phyloP scores from a whole-genome alignment of 92 coral and sea anemone species.

The Galaxea fascicularis region DNA sequence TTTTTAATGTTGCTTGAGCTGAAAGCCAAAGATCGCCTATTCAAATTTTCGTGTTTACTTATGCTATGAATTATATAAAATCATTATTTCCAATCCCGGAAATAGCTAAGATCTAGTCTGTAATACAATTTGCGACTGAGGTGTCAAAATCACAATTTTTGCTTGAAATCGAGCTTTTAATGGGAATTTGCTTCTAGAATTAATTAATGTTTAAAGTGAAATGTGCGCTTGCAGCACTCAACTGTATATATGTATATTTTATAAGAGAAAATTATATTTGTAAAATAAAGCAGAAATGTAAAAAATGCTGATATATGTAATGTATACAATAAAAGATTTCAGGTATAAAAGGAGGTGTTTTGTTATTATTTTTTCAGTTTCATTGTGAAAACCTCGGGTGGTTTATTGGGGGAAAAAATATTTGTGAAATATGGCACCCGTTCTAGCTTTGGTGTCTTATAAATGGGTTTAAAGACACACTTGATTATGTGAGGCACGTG shows the following conservation, averaged over 20 bases:
- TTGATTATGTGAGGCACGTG: conserved; percentile 43
- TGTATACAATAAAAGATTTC: conserved; percentile 13
- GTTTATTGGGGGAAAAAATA: background rate
- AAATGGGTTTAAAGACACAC: conserved; percentile 2
- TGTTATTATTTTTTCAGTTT: background rate
- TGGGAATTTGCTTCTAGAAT: conserved; percentile 24
- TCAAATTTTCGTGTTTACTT: background rate
- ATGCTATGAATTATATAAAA: conserved; percentile 16
- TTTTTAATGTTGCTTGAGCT: background rate
- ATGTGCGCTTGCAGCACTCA: conserved; percentile 6
- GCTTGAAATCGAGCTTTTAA: conserved; percentile 44
- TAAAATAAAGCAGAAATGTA: conserved; percentile 13
- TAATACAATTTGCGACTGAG: background rate
- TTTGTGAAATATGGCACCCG: conserved; percentile 2
- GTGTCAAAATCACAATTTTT: conserved; percentile 37
- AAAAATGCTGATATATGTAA: background rate
- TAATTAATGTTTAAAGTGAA: conserved; percentile 25
- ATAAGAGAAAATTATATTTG: conserved; percentile 47
- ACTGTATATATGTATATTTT: conserved; percentile 46
- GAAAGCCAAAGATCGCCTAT: background rate
- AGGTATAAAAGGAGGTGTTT: background rate
- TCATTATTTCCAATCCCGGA: background rate
- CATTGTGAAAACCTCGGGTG: background rate
- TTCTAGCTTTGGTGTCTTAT: background rate
- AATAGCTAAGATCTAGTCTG: conserved; percentile 8